Evolutionary conservation across 2,888 invertebrate species (phyloP), one percentile per base, ranked within the genome.

Genomic region (Agrilus biguttatus): DNA sequence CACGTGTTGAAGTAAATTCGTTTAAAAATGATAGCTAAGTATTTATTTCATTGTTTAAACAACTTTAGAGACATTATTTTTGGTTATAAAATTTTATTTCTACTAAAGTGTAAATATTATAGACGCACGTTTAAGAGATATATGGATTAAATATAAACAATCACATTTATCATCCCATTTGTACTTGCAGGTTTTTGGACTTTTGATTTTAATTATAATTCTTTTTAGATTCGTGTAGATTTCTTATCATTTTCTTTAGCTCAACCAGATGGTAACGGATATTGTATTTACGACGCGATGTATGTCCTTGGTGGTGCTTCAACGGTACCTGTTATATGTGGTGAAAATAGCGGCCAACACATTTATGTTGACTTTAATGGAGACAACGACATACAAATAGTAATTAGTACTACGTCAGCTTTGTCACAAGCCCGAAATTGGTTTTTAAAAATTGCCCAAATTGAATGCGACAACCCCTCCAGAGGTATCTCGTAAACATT

Each of bases 311-410:
- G 84, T 1, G 79, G 80, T 1, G 77, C 79, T 43, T 78, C 80
- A 0, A 61, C 69, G 6, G 75, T 83, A 5, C 84, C 83, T 0
- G 80, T 84, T 0, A 73, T 90, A 45, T 90, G 89, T 58, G 89
- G 89, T 0, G 83, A 83, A 58, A 83, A 86, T 61, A 76, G 79
- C 1, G 86, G 85, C 1, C 83, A 87, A 60, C 83, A 83, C 53
- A 71, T 86, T 21, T 86, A 81, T 55, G 73, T 85, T 1, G 79
- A 83, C 58, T 86, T 87, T 55, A 77, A 79, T 53, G 77, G 75
- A 1, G 73, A 75, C 17, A 68, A 69, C 14, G 74, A 83, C 0
- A 82, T 87, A 34, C 77, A 74, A 4, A 73, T 87, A 37, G 71
- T 77, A 0, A 66, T 87, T 13, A 74, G 78, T 10, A 80, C 83